phyloP scores from a whole-genome alignment of 2,113 vertebrate species.

The Smithornis capensis region DNA sequence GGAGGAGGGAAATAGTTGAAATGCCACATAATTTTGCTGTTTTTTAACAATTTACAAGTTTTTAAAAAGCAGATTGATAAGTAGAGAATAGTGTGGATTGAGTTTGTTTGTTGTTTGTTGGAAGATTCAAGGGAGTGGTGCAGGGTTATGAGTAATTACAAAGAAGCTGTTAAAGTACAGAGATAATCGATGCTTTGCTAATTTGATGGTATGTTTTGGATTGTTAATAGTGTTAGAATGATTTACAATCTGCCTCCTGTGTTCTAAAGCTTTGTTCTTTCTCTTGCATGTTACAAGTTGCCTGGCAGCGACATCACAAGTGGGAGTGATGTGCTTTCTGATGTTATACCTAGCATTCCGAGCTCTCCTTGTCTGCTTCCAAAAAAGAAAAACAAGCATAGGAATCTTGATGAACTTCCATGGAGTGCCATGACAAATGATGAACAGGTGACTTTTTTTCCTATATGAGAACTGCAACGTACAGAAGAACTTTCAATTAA shows the following conservation, averaged over 20 bases:
- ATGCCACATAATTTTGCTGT: not conserved
- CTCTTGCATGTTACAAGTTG: conserved; percentile 76
- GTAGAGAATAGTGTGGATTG: not conserved
- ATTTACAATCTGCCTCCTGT: not conserved
- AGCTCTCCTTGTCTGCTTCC: conserved; percentile 93
- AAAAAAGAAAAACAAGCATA: conserved; percentile 92
- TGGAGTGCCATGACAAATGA: conserved; percentile 99
- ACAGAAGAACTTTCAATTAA: not conserved
- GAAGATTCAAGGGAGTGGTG: not conserved
- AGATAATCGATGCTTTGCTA: not conserved
- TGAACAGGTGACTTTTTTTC: conserved; percentile 82
- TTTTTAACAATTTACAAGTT: not conserved
- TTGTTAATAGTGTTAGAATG: not conserved
- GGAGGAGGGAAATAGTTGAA: not conserved
- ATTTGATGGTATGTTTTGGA: conserved; percentile 37
- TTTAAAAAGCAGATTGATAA: not conserved
- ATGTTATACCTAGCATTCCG: conserved; percentile 96
- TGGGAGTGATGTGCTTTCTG: conserved; percentile 95
- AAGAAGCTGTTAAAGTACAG: not conserved
- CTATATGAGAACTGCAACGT: not conserved
- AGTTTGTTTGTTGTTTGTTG: not conserved
- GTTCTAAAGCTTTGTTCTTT: conserved; percentile 28
- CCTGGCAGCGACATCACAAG: conserved; percentile 97
- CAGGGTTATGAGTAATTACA: not conserved
- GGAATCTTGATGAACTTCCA: conserved; percentile 94